Conservation (phyloP, 2,888 invertebrate species). For the Tipula confusa region DNA sequence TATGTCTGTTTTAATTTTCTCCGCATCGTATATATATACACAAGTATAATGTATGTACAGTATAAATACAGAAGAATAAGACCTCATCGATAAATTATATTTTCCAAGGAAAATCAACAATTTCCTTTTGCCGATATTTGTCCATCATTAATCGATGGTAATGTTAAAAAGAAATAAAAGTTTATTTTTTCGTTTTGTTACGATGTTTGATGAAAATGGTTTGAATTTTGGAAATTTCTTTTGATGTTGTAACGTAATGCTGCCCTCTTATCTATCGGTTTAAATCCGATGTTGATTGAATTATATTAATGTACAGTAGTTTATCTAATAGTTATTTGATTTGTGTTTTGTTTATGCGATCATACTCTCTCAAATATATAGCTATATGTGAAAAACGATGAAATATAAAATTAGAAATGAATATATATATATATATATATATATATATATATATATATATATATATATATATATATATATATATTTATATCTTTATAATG, state of each 20-base stretch:
- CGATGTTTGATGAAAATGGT: background rate
- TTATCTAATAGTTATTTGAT: background rate
- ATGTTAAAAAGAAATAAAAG: background rate
- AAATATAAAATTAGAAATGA: background rate
- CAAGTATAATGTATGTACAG: background rate
- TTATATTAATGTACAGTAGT: background rate
- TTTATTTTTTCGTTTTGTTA: background rate
- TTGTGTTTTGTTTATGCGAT: background rate
- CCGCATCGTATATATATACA: background rate
- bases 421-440: background rate
- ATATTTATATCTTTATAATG: no score
- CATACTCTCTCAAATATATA: background rate
- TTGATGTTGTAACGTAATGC: background rate
- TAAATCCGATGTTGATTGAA: background rate
- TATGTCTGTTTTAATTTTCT: conserved; percentile 9
- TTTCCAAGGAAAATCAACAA: background rate
- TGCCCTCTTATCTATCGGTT: background rate
- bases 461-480: no score
- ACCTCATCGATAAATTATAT: background rate
- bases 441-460: no score
- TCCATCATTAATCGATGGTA: conserved; percentile 12
- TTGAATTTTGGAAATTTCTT: background rate
- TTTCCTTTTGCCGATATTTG: conserved; percentile 25
- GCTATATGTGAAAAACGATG: background rate
- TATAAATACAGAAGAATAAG: background rate